A percentile compares a stretch with the other conserved stretches of the same genome.
These are phyloP conservation scores for Aurelia aurita complex sp. Pacific DNA, from an alignment of 30 jellyfish, hydroid and myxozoan genomes.

Conservation along the genomic window DNA sequence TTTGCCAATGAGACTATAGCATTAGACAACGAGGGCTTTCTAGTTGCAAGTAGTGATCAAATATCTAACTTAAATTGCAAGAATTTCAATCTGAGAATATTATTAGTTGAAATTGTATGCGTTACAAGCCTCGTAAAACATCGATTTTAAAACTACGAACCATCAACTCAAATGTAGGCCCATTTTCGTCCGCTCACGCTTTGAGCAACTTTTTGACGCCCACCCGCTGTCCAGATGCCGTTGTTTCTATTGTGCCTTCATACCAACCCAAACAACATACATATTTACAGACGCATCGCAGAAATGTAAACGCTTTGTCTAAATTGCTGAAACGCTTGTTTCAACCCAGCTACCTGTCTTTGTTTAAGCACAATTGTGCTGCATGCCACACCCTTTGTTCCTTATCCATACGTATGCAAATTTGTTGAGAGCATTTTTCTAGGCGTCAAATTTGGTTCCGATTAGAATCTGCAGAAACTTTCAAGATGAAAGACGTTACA, in stretches of 20 bases:
- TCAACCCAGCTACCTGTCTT: background rate
- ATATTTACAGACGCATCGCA: slow-evolving; percentile 1
- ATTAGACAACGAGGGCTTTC: too few relatives aligned
- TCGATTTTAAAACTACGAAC: too few relatives aligned
- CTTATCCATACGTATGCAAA: too few relatives aligned
- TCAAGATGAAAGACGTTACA: background rate
- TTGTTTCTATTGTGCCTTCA: slow-evolving; percentile 1
- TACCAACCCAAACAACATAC: background rate
- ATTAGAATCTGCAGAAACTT: background rate
- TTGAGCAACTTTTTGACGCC: background rate
- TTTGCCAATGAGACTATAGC: too few relatives aligned
- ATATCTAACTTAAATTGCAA: too few relatives aligned
- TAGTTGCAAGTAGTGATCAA: too few relatives aligned
- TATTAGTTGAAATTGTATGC: too few relatives aligned
- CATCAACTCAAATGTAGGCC: background rate
- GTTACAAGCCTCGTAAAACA: too few relatives aligned
- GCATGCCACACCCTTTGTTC: slow-evolving; percentile 8
- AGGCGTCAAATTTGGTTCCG: too few relatives aligned
- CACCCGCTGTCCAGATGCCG: slow-evolving; percentile 1
- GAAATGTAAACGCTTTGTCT: background rate
- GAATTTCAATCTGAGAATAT: too few relatives aligned
- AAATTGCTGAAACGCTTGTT: background rate
- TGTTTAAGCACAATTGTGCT: background rate
- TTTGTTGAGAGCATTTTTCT: too few relatives aligned
- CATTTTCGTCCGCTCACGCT: background rate